Conservation (phyloP, 2,888 invertebrate genomes). For the Lasiommata megera region DNA sequence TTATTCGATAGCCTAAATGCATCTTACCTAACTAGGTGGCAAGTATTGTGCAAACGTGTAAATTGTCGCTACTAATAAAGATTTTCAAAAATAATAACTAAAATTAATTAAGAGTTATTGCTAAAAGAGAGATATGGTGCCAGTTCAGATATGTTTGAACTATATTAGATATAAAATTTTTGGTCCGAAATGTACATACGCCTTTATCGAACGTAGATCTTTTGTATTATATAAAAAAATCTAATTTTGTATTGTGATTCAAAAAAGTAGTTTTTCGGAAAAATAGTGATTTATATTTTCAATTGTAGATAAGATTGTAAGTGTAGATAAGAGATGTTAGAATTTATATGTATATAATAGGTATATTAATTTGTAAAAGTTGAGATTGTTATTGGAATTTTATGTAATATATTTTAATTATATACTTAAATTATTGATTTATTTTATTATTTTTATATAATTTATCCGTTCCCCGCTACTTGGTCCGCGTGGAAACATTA, state of each 20-base stretch:
- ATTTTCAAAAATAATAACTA: slow-evolving; percentile 15
- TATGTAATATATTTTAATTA: no score
- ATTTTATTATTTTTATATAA: no score
- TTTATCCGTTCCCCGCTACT: no score
- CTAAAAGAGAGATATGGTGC: slow-evolving; percentile 69
- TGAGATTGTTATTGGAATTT: background rate
- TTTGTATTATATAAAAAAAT: slow-evolving; percentile 2
- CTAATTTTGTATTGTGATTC: slow-evolving; percentile 7
- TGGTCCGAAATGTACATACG: slow-evolving; percentile 57
- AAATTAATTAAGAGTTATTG: slow-evolving; percentile 50
- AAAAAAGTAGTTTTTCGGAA: background rate
- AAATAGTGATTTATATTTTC: background rate
- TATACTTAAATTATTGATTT: no score
- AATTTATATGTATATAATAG: background rate
- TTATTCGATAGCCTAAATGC: slow-evolving; percentile 9
- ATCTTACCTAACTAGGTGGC: slow-evolving; percentile 17
- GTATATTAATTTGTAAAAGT: background rate
- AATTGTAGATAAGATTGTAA: background rate
- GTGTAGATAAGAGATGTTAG: background rate
- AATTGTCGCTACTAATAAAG: slow-evolving; percentile 31
- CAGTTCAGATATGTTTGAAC: slow-evolving; percentile 69
- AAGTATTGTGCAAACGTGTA: slow-evolving; percentile 47
- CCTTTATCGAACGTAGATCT: slow-evolving; percentile 9
- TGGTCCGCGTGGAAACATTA: no score
- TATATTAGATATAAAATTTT: slow-evolving; percentile 56